Base-by-base conservation (phyloP, 2,888 invertebrate species). In the Epistrophella euchroma region DNA sequence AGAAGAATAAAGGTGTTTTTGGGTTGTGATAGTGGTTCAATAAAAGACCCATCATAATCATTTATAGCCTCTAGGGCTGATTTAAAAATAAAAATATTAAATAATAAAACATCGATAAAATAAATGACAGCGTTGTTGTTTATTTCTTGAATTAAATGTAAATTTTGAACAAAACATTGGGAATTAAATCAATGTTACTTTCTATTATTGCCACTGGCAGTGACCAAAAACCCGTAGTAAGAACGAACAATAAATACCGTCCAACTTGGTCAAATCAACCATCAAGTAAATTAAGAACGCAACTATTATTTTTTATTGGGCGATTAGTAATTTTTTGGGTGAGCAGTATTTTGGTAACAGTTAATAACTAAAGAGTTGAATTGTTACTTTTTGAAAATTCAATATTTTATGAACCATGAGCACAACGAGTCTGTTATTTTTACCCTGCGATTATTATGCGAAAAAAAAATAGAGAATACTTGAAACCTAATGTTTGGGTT, bases 11-110 rank as follows among this genome's bases (percentile, higher is more conserved):
- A 56, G 32, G 32, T 32, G 6, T 32, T 45, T 32, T 11, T 55
- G 55, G 0, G 17, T 11, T 56, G 56, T 17, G 22, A 22, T 13
- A 11, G 19, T 58, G 58, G 13, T 11, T 56, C 56, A 56, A 56
- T 56, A 35, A 56, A 32, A 35, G 56, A 15, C 17, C 32, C 17
- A 10, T 56, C 56, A 32, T 56, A 56, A 56, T 17, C 11, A 56
- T 56, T 55, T 35, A 56, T 17, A 32, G 56, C 32, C 6, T 45
- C 9, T 45, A 17, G 17, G 45, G 17, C 17, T 17, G 45, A 35
- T 17, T 28, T 28, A 32, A 25, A 56, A 25, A 32, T 25, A n/a
- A n/a, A 28, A 17, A 28, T n/a, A n/a, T 52, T 22, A 50, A 13
- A 15, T 52, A 52, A 52, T 52, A 52, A 52, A 52, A 52, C 13